Evolutionary conservation across 2,797 vertebrate species (phyloP).

Genomic region (Sitta carolinensis): DNA sequence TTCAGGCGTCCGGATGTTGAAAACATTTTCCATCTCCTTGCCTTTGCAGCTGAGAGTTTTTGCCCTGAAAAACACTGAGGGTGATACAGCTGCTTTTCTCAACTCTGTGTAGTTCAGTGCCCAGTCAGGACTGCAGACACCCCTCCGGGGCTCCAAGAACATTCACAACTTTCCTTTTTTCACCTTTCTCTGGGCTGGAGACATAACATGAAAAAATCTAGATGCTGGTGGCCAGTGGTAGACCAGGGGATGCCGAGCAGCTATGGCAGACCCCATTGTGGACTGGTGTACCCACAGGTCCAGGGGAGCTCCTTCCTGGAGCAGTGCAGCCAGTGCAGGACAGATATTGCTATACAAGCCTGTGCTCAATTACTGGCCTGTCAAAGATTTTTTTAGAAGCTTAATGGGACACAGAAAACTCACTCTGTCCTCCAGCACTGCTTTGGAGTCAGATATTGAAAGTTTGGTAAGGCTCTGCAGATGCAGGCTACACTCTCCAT

Average conservation of each 20-base stretch:
- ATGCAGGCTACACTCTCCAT: neutral
- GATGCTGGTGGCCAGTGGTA: neutral
- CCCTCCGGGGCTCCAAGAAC: neutral
- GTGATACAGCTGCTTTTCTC: neutral
- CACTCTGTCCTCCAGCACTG: neutral
- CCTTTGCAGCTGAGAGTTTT: slow-evolving; percentile 93
- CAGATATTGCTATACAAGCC: neutral
- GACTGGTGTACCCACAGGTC: accelerated
- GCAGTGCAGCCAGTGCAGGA: accelerated
- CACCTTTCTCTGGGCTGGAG: neutral
- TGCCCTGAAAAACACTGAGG: slow-evolving; percentile 76
- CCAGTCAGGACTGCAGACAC: neutral
- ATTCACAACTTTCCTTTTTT: neutral
- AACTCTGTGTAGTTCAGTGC: neutral
- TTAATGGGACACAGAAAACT: neutral
- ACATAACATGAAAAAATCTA: neutral
- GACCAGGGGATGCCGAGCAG: neutral
- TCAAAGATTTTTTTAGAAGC: neutral
- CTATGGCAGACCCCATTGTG: accelerated
- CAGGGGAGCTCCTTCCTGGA: neutral
- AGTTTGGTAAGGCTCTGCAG: neutral
- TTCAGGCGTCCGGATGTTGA: slow-evolving; percentile 90
- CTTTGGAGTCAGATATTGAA: neutral
- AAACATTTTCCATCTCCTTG: slow-evolving; percentile 91
- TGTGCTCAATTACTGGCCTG: neutral